Evolutionary conservation across 2,888 invertebrate genomes (phyloP).

Genomic region (Thereva nobilitata): DNA sequence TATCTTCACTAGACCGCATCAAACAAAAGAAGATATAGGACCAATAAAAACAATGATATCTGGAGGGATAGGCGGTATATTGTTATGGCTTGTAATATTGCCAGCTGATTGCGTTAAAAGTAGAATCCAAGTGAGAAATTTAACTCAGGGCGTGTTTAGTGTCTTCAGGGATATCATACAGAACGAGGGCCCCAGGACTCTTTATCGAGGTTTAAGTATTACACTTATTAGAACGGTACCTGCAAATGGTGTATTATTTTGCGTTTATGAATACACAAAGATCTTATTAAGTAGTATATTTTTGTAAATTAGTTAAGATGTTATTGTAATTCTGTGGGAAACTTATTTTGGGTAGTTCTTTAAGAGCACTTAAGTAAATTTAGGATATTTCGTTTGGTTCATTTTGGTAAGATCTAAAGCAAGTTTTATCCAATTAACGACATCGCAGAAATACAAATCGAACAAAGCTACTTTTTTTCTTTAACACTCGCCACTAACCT

Average conservation of each 20-base stretch:
- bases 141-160: slow-evolving; percentile 65
- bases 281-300: slow-evolving; percentile 60
- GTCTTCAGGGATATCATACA: slow-evolving; percentile 69
- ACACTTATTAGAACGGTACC: slow-evolving; percentile 93
- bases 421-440: too few relatives aligned
- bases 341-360: too few relatives aligned
- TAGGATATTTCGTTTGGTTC: too few relatives aligned
- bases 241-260: slow-evolving; percentile 92
- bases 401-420: too few relatives aligned
- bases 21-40: slow-evolving; percentile 77
- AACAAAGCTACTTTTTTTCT: too few relatives aligned
- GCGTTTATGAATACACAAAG: slow-evolving; percentile 93
- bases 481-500: too few relatives aligned
- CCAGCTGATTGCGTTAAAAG: slow-evolving; percentile 97
- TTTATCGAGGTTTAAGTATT: slow-evolving; percentile 94
- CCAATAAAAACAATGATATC: slow-evolving; percentile 81
- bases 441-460: too few relatives aligned
- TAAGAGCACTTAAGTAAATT: too few relatives aligned
- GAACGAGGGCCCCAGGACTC: slow-evolving; percentile 75
- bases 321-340: too few relatives aligned
- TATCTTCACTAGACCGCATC: slow-evolving; percentile 62
- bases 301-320: slow-evolving; percentile 35
- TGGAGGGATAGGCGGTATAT: slow-evolving; percentile 87
- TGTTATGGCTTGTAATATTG: slow-evolving; percentile 91
- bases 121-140: slow-evolving; percentile 84